Base-by-base conservation (phyloP, 2,797 vertebrate genomes). In the Champsocephalus gunnari region DNA sequence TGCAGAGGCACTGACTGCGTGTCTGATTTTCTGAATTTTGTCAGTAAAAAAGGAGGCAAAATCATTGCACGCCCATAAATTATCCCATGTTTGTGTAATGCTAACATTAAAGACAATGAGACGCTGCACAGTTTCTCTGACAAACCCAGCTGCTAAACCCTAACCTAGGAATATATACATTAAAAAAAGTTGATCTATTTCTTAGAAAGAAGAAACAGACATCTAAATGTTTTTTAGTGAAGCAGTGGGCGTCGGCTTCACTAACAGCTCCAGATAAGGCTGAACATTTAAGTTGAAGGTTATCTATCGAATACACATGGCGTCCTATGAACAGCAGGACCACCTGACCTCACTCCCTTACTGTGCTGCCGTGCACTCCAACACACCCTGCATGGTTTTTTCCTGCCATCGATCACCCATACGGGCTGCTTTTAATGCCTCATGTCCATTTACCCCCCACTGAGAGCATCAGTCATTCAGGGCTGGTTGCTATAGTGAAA, bases 351-450 rank as follows among this genome's bases (percentile, higher is more conserved):
- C 14, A 3, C 32, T 62, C 56, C 12, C 44, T 45, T 47, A 70
- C 59, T 47, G 13, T 19, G 5, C 57, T 65, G 68, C 0, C 14
- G 32, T 50, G 51, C 44, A 32, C 16, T 41, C 17, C 50, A 14
- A 44, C 12, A 34, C 49, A 57, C 32, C 67, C 65, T 44, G 65
- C 57, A 67, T 21, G 58, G 12, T 47, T 77, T 81, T 89, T 93
- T 92, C 91, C 90, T 85, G 71, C 34, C 63, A 92, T 92, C 84
- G 90, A 92, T 91, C 86, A 88, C 24, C 75, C 62, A 63, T 87
- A 64, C 19, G 60, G 59, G 58, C 77, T 41, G 51, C 63, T 13
- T 58, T 49, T 19, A 21, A 66, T 45, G 55, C 67, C 73, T 28
- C 28, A 13, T 80, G 67, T 80, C 49, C 60, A 63, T 81, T 57